Evolutionary conservation across 2,888 invertebrate genomes (phyloP), one percentile per base, ranked within the genome.

Genomic region (Nomada fabriciana): DNA sequence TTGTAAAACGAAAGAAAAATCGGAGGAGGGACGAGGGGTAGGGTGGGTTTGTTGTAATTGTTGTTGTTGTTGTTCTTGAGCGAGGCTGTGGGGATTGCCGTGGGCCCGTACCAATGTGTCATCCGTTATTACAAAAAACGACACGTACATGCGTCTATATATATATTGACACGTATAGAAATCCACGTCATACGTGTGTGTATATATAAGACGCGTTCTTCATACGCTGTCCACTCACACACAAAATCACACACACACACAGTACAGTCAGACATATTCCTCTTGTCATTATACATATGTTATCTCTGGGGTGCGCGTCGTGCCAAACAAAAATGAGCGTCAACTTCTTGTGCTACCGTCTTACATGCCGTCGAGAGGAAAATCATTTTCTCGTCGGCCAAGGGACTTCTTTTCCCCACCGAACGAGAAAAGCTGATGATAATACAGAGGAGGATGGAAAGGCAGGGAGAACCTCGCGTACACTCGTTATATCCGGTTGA

Each of bases 301-400:
- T 72, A 78, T 36, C 69, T 76, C 74, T 82, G 85, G 88, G 79
- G 89, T 88, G 83, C 92, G 92, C 94, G 94, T 88, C 93, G 93
- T 93, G 96, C 96, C 95, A 95, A 95, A 96, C 96, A 96, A 96
- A 96, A 97, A 97, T 97, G 97, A 97, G 96, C 97, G 97, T 97
- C 97, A 97, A 97, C 97, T 97, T 97, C 97, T 97, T 95, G 95
- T 95, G 94, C 94, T 91, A 90, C 89, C 91, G 91, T 91, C 89
- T 90, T 88, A 87, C 82, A 84, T 83, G 84, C 85, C 82, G 78
- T 78, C 85, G 84, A 90, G 85, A 88, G 86, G 82, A 76, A 78
- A 75, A 77, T 80, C 69, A 76, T 65, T 78, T 85, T 85, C 86
- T 88, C 84, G 83, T 72, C 83, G 82, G 83, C 79, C 88, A 77